Percentiles rank a stretch among this genome's conserved stretches.
Evolutionary conservation across 2,797 vertebrate genomes (phyloP).

Genomic region (Propithecus deckenii): DNA sequence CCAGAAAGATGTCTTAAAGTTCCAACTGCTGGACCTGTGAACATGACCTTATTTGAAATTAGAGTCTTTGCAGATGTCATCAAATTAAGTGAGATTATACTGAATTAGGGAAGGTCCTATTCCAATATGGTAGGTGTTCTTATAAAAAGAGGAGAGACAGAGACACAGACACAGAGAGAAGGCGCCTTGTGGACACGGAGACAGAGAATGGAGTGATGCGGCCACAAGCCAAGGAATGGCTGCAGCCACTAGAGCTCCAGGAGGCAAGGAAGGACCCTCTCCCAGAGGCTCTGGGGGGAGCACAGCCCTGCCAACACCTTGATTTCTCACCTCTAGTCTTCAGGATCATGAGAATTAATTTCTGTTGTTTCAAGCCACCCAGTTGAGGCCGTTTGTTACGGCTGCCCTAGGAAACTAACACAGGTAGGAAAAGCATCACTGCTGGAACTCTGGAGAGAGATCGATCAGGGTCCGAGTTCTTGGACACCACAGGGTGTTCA

Average conservation of each 20-base stretch:
- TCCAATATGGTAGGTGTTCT: not conserved
- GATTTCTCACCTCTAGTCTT: not conserved
- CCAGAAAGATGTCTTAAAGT: not conserved
- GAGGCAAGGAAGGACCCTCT: not conserved
- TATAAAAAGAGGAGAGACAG: not conserved
- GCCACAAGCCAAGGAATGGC: not conserved
- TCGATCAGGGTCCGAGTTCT: not conserved
- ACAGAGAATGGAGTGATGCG: accelerated
- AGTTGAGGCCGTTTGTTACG: accelerated
- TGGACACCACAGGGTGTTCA: too few relatives aligned
- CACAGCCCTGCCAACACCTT: accelerated
- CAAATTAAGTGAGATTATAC: too few relatives aligned
- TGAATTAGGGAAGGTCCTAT: not conserved
- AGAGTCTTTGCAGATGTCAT: not conserved
- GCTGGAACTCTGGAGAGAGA: not conserved
- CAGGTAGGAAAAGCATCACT: accelerated
- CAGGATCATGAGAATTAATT: not conserved
- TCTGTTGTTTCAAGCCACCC: not conserved
- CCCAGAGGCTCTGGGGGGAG: accelerated
- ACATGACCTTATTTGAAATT: not conserved
- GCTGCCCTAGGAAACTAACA: not conserved
- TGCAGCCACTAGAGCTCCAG: not conserved
- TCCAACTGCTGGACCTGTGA: not conserved
- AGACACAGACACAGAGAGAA: not conserved
- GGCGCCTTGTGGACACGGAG: accelerated